Evolutionary conservation across 2,888 invertebrate species (phyloP).

Genomic region (Deilephila elpenor): DNA sequence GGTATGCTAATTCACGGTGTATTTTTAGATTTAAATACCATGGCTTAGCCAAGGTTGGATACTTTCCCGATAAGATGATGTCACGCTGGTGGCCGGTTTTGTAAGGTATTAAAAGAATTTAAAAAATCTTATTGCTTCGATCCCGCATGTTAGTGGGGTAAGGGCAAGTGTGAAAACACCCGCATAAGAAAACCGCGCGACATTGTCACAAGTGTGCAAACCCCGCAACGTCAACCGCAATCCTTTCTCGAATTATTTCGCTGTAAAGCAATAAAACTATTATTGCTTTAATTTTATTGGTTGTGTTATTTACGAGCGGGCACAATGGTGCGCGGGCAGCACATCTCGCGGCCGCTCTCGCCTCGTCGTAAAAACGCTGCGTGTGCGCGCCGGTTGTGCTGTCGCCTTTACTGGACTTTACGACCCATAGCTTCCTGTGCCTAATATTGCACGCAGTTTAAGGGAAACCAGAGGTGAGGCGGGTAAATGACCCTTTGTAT

Average conservation of each 20-base stretch:
- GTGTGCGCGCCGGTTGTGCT: constrained; percentile 43
- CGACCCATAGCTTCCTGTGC: constrained; percentile 62
- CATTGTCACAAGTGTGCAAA: constrained; percentile 3
- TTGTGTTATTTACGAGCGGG: constrained; percentile 53
- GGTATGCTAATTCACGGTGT: too few relatives aligned
- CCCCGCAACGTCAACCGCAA: constrained; percentile 5
- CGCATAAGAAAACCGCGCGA: constrained; percentile 15
- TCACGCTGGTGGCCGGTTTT: too few relatives aligned
- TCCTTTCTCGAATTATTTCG: constrained; percentile 29
- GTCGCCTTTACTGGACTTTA: constrained; percentile 55
- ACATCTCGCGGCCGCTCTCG: constrained; percentile 36
- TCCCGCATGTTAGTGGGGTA: too few relatives aligned
- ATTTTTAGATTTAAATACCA: too few relatives aligned
- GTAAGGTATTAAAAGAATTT: too few relatives aligned
- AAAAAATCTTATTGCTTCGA: too few relatives aligned
- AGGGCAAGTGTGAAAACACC: not conserved
- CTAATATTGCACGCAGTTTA: constrained; percentile 45
- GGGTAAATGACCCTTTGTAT: constrained; percentile 30
- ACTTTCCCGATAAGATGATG: too few relatives aligned
- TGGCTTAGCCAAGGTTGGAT: too few relatives aligned
- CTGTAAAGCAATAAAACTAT: constrained; percentile 50
- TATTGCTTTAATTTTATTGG: constrained; percentile 54
- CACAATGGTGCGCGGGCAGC: constrained; percentile 37
- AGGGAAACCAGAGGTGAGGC: constrained; percentile 29
- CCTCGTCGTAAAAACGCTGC: constrained; percentile 52